Evolutionary conservation across 92 coral and sea anemone genomes (phyloP).

Genomic region (Heteractis magnifica): DNA sequence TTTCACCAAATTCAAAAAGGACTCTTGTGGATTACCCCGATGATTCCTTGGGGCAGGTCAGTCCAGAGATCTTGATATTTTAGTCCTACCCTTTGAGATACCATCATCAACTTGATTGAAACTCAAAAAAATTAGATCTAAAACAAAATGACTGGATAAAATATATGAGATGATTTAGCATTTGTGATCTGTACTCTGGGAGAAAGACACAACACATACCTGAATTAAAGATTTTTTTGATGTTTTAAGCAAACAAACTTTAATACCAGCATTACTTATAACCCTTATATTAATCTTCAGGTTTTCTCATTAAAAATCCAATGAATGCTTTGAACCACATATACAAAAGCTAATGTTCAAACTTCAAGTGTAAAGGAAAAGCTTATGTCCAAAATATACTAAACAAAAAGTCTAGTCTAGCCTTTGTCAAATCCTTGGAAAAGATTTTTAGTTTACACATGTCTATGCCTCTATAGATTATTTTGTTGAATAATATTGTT

Average conservation of each 20-base stretch:
- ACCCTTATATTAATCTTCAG: not conserved
- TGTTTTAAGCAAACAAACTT: conserved; percentile 41
- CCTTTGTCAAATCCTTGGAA: not conserved
- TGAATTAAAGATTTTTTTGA: conserved; percentile 23
- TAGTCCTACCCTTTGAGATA: not conserved
- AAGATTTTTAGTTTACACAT: not conserved
- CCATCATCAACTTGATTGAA: not conserved
- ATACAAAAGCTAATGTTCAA: conserved; percentile 2
- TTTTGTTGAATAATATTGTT: not conserved
- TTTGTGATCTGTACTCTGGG: not conserved
- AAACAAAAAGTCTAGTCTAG: not conserved
- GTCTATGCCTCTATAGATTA: not conserved
- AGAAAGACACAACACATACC: conserved; percentile 12
- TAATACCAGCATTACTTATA: not conserved
- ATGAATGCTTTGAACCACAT: not conserved
- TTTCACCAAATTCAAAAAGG: conserved; percentile 23
- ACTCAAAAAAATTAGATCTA: not conserved
- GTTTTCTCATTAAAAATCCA: not conserved
- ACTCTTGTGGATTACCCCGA: conserved; percentile 1
- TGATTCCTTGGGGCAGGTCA: not conserved
- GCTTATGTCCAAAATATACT: not conserved
- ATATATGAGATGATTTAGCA: not conserved
- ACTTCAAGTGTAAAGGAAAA: not conserved
- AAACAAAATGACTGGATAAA: not conserved
- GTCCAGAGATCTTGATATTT: not conserved